Evolutionary conservation across 2,888 invertebrate genomes (phyloP).

Genomic region (Linnaemya tessellans): DNA sequence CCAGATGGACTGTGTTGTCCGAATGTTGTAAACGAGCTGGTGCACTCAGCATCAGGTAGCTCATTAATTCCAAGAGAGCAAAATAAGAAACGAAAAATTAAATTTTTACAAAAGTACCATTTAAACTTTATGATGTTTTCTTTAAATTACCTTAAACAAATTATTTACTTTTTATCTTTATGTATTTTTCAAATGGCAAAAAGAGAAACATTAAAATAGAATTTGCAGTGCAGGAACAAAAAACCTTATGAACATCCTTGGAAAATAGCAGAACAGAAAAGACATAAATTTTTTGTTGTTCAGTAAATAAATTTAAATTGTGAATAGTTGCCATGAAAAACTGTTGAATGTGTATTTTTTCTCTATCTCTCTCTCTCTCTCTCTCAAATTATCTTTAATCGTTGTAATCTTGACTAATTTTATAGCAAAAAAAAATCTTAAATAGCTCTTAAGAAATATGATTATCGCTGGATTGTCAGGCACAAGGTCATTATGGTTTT

Average conservation of each 20-base stretch:
- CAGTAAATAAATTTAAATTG: no score
- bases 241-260: background rate
- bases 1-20: background rate
- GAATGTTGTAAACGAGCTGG: background rate
- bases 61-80: background rate
- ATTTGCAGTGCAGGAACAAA: background rate
- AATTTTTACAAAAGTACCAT: background rate
- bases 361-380: no score
- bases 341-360: no score
- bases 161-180: constrained; percentile 7
- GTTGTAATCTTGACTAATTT: no score
- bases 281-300: background rate
- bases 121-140: constrained; percentile 39
- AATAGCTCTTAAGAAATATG: no score
- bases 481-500: no score
- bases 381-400: no score
- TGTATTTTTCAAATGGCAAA: background rate
- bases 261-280: background rate
- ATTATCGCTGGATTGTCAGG: no score
- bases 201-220: background rate
- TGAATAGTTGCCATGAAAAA: no score
- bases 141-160: constrained; percentile 40
- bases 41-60: background rate
- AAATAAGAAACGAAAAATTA: background rate
- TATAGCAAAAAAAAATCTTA: no score